phyloP scores from a whole-genome alignment of 2,797 vertebrate species.

The Aldrovandia affinis region DNA sequence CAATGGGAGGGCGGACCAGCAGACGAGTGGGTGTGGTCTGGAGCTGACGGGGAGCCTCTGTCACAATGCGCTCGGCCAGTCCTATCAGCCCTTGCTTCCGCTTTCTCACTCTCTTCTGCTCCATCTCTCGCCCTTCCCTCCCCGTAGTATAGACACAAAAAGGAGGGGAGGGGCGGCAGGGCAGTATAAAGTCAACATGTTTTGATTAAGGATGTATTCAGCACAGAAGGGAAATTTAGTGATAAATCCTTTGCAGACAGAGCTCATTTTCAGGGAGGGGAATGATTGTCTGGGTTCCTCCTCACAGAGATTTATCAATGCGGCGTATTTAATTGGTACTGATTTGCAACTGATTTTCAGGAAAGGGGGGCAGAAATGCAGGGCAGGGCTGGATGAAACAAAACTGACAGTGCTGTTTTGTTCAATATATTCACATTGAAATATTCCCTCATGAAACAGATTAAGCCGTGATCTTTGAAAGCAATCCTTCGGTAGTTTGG shows the following conservation, averaged over 20 bases:
- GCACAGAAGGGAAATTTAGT: constrained; percentile 9
- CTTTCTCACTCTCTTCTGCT: neutral
- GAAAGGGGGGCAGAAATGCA: neutral
- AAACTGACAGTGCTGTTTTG: neutral
- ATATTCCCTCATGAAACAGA: neutral
- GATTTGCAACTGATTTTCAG: neutral
- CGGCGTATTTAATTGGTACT: constrained; percentile 14
- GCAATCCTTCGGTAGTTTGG: neutral
- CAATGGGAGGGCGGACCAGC: constrained; percentile 65
- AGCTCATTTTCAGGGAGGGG: constrained; percentile 19
- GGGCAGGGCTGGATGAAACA: neutral
- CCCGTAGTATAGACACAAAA: constrained; percentile 19
- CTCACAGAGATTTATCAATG: constrained; percentile 15
- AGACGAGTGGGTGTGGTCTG: constrained; percentile 57
- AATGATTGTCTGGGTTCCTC: neutral
- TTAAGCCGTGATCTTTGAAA: neutral
- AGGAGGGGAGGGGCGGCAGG: neutral
- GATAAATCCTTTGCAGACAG: neutral
- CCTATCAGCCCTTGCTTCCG: constrained; percentile 19
- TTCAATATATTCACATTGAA: neutral
- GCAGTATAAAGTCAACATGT: constrained; percentile 9
- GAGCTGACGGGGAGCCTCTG: constrained; percentile 41
- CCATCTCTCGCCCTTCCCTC: constrained; percentile 5
- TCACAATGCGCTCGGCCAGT: constrained; percentile 47
- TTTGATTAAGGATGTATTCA: constrained; percentile 9